Conservation (phyloP, 2,888 invertebrate genomes). For the Polyploca ridens region DNA sequence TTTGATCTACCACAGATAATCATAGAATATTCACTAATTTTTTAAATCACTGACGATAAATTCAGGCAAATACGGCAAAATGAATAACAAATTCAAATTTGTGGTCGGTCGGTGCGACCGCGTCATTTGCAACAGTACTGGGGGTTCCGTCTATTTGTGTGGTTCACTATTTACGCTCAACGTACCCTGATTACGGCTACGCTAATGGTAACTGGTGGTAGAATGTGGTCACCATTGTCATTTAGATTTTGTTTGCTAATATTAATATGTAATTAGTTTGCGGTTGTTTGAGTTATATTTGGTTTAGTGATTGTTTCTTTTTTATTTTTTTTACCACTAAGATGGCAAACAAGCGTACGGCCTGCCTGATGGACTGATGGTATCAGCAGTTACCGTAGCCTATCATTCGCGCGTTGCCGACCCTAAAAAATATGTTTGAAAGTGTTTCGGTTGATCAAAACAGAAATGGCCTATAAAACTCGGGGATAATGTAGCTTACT, state of each 20-base stretch:
- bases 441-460: too few species aligned
- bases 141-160: constrained; percentile 19
- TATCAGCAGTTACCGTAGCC: too few species aligned
- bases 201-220: constrained; percentile 31
- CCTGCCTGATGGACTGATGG: too few species aligned
- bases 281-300: neutral
- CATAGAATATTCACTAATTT: too few species aligned
- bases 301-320: neutral
- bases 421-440: too few species aligned
- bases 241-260: neutral
- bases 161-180: constrained; percentile 18
- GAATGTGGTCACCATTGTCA: constrained; percentile 14
- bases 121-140: constrained; percentile 45
- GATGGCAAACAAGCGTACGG: too few species aligned
- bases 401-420: too few species aligned
- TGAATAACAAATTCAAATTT: constrained; percentile 48
- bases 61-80: constrained; percentile 18
- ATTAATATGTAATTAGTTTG: constrained; percentile 5
- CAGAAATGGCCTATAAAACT: too few species aligned
- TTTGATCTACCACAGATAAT: too few species aligned
- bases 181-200: constrained; percentile 40
- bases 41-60: neutral
- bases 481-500: too few species aligned
- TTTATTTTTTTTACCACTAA: neutral
- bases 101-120: constrained; percentile 42